Evolutionary conservation across 2,888 invertebrate species (phyloP).

Genomic region (Eupithecia inturbata): DNA sequence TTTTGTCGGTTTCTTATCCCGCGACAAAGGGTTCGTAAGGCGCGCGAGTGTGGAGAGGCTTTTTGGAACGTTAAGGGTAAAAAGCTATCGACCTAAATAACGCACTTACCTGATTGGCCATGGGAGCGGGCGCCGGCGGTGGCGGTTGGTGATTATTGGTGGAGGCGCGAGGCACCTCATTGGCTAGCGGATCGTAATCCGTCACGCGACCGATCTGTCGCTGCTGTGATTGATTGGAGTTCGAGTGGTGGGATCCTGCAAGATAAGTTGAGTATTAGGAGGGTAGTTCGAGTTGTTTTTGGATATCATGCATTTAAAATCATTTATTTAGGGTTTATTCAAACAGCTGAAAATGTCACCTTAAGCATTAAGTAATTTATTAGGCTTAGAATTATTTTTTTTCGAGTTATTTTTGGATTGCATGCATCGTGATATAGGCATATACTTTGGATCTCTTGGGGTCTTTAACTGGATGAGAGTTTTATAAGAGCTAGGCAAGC

Average conservation of each 20-base stretch:
- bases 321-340: background rate
- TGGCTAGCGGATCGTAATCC: constrained; percentile 95
- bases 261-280: background rate
- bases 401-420: background rate
- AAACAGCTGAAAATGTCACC: background rate
- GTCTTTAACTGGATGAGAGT: background rate
- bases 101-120: constrained; percentile 34
- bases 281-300: background rate
- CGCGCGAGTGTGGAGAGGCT: too few relatives aligned
- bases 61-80: too few relatives aligned
- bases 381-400: background rate
- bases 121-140: constrained; percentile 21
- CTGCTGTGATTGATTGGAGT: constrained; percentile 58
- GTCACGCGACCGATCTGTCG: constrained; percentile 94
- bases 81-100: too few relatives aligned
- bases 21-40: too few relatives aligned
- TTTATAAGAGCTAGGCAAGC: background rate
- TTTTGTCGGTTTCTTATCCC: too few relatives aligned
- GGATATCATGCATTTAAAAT: background rate
- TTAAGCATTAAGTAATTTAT: background rate
- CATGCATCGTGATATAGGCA: background rate
- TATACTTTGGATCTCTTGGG: background rate
- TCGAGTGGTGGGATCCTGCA: constrained; percentile 61
- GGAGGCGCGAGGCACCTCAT: constrained; percentile 57
- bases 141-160: constrained; percentile 43